Evolutionary conservation across 1,140 invertebrate genomes (phyloP).

Genomic region (Danaus melanippus): DNA sequence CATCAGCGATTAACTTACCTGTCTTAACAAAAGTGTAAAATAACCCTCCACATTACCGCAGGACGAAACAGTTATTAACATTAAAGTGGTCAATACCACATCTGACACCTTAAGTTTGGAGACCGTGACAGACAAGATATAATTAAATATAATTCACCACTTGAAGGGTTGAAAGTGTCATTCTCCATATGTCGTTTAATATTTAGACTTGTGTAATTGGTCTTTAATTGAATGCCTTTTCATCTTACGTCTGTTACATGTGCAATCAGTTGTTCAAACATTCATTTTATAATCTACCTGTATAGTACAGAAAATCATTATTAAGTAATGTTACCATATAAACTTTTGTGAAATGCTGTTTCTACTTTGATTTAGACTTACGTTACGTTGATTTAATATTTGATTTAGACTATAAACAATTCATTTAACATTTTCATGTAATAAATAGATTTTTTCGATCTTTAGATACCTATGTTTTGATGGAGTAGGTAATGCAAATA

Average conservation of each 20-base stretch:
- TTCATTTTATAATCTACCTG: background rate
- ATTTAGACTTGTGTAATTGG: conserved; percentile 16
- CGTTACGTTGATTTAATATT: too few relatives aligned
- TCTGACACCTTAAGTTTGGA: conserved; percentile 52
- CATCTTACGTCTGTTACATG: conserved; percentile 11
- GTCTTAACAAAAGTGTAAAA: conserved; percentile 35
- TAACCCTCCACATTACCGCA: conserved; percentile 35
- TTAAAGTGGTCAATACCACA: conserved; percentile 59
- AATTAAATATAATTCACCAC: conserved; percentile 62
- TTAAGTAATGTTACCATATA: background rate
- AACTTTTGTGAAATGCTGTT: background rate
- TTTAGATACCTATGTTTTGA: too few relatives aligned
- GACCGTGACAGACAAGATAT: conserved; percentile 52
- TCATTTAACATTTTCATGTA: conserved; percentile 7
- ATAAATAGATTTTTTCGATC: too few relatives aligned
- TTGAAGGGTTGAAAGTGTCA: conserved; percentile 46
- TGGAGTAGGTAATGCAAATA: too few relatives aligned
- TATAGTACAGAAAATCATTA: background rate
- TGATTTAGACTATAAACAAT: too few relatives aligned
- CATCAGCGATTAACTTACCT: conserved; percentile 34
- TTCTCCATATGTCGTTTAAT: conserved; percentile 51
- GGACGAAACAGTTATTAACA: conserved; percentile 37
- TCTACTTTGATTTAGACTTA: background rate
- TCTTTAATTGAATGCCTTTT: conserved; percentile 20
- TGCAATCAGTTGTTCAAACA: too few relatives aligned